phyloP scores from a whole-genome alignment of 1,140 invertebrate species.

The Drosophila kepulauana region DNA sequence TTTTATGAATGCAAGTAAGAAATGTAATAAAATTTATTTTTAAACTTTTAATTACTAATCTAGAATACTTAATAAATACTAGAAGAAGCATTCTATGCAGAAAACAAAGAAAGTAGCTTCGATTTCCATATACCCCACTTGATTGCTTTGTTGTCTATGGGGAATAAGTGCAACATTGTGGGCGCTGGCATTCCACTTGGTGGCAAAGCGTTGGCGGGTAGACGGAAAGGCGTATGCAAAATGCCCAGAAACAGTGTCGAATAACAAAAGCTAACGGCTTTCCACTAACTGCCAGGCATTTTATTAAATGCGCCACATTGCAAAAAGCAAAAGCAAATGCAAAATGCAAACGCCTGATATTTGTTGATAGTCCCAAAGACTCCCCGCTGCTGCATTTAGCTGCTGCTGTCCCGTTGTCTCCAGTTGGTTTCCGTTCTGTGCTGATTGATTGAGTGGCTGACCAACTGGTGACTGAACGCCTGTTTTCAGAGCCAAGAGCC shows the following conservation, averaged over 20 bases:
- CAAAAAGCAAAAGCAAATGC: conserved; percentile 34
- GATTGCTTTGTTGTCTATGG: background rate
- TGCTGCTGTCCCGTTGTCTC: conserved; percentile 2
- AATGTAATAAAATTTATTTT: too few relatives aligned
- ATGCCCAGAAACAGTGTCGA: conserved; percentile 5
- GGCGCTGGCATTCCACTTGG: background rate
- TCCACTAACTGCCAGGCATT: conserved; percentile 27
- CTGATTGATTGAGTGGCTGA: conserved; percentile 70
- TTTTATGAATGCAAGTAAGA: too few relatives aligned
- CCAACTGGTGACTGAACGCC: conserved; percentile 16
- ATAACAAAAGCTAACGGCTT: conserved; percentile 37
- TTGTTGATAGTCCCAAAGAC: conserved; percentile 35
- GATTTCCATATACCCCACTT: background rate
- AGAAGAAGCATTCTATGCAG: too few relatives aligned
- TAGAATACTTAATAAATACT: too few relatives aligned
- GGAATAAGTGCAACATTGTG: conserved; percentile 20
- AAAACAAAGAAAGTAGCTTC: too few relatives aligned
- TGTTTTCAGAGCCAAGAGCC: conserved; percentile 21
- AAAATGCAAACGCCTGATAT: conserved; percentile 41
- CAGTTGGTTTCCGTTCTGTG: conserved; percentile 18
- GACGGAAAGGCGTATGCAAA: background rate
- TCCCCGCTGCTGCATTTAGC: background rate
- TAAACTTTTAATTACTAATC: too few relatives aligned
- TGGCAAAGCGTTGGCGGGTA: background rate
- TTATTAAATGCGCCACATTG: conserved; percentile 45